A percentile compares a stretch with the other conserved stretches of the same genome.
Conservation (phyloP, 2,797 vertebrate species). For the Trematocara caparti region DNA sequence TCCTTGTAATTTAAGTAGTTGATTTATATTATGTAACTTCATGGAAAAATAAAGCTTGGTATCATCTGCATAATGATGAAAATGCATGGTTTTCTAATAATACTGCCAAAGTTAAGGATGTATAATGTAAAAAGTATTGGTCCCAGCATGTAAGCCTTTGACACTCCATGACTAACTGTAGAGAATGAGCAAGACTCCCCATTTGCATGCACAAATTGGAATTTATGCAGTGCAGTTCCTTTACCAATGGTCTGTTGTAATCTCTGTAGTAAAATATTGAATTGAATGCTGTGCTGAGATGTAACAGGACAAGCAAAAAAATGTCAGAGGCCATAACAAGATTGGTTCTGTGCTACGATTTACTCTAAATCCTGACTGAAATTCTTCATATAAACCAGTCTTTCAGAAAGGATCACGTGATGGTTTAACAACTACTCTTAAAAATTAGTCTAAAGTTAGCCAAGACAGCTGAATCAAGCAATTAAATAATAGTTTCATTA, state of each 20-base stretch:
- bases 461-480: not conserved
- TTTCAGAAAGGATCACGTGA: not conserved
- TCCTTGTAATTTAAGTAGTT: not conserved
- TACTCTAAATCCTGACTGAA: not conserved
- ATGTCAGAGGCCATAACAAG: not conserved
- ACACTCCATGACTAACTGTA: not conserved
- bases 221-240: not conserved
- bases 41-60: not conserved
- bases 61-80: not conserved
- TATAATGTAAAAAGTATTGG: not conserved
- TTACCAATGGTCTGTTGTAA: not conserved
- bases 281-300: not conserved
- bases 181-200: not conserved
- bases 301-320: not conserved
- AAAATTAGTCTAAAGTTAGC: fast-evolving
- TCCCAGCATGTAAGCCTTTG: not conserved
- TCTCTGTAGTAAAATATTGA: not conserved
- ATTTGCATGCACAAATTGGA: not conserved
- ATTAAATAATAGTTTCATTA: not conserved
- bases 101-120: not conserved
- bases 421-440: not conserved
- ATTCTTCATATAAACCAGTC: not conserved
- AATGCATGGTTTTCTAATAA: not conserved
- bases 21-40: not conserved
- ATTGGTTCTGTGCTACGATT: not conserved